A percentile compares a stretch with the other conserved stretches of the same genome.
Conservation (phyloP, 2,113 vertebrate species). For the Circaetus gallicus region DNA sequence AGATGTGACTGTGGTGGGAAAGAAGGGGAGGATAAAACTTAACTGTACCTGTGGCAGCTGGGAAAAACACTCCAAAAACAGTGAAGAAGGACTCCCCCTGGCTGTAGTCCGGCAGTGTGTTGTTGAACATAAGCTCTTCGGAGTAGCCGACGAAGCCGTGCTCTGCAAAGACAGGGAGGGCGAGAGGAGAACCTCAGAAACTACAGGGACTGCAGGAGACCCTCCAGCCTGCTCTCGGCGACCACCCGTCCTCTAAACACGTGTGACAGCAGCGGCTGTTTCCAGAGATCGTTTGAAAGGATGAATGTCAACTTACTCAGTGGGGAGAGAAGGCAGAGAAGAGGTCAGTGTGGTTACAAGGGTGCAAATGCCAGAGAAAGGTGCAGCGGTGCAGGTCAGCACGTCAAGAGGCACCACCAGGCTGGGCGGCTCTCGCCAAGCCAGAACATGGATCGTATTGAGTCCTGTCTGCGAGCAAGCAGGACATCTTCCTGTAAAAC, state of each 20-base stretch:
- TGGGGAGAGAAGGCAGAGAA: background rate
- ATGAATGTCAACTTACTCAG: background rate
- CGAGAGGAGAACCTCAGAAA: background rate
- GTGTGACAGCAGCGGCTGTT: background rate
- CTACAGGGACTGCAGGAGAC: background rate
- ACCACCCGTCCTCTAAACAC: background rate
- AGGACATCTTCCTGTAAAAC: background rate
- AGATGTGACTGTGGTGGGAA: background rate
- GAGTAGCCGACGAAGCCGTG: conserved; percentile 92
- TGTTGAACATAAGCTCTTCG: conserved; percentile 79
- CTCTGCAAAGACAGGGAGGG: conserved; percentile 70
- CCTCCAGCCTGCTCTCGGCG: background rate
- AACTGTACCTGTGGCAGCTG: conserved; percentile 90
- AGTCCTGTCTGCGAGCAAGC: background rate
- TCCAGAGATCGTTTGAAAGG: background rate
- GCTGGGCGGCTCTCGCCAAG: background rate
- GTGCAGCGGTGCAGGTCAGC: background rate
- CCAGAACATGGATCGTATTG: fast-evolving
- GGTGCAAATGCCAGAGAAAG: background rate
- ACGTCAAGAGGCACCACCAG: background rate
- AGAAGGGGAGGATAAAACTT: background rate
- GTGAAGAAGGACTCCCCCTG: conserved; percentile 92
- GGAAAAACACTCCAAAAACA: conserved; percentile 97
- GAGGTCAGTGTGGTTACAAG: background rate
- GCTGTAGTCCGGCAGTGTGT: conserved; percentile 87